Conservation (phyloP, 2,113 vertebrate genomes). For the Catagonus wagneri region DNA sequence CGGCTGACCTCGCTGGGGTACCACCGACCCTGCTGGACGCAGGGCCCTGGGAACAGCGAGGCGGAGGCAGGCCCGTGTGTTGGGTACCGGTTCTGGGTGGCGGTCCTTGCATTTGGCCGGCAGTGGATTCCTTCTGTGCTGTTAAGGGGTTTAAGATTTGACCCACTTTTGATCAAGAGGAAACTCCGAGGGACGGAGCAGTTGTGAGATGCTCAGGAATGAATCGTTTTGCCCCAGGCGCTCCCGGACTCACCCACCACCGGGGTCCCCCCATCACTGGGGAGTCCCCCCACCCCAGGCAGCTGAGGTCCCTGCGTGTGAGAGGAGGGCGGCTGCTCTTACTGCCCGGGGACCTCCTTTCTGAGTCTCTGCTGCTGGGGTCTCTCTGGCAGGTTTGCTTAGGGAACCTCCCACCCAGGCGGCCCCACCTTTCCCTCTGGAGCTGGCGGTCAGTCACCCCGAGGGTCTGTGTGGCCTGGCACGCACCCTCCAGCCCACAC, state of each 20-base stretch:
- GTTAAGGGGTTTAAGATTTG: background rate
- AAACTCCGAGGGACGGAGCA: background rate
- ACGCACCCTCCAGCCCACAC: accelerated
- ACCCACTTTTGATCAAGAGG: background rate
- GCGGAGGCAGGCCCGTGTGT: no score
- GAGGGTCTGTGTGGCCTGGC: no score
- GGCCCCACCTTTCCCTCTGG: background rate
- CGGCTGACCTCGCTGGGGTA: background rate
- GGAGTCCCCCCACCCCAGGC: no score
- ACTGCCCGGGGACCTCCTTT: background rate
- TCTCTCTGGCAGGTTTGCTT: background rate
- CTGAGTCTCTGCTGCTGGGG: background rate
- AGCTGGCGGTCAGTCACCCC: no score
- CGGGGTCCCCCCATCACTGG: no score
- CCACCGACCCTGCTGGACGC: background rate
- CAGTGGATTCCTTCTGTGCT: background rate
- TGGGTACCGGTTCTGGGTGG: accelerated
- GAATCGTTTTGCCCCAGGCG: background rate
- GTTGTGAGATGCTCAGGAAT: background rate
- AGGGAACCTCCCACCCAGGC: background rate
- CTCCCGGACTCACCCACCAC: no score
- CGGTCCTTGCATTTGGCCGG: accelerated
- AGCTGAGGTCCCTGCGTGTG: background rate
- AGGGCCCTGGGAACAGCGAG: background rate
- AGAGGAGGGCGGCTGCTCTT: background rate